Conservation (phyloP, 92 coral and sea anemone species). For the Palythoa grandis region DNA sequence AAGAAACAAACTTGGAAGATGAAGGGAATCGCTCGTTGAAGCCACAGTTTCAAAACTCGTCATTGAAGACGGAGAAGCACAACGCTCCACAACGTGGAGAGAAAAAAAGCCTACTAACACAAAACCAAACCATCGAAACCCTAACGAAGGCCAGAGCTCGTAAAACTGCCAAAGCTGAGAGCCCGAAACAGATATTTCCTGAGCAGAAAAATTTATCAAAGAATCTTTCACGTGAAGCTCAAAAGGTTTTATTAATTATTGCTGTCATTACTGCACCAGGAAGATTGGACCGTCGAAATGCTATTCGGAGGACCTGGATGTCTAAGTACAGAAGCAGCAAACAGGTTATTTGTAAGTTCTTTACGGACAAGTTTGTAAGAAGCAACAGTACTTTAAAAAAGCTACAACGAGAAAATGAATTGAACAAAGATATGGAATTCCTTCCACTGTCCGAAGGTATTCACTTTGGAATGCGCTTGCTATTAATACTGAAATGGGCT, state of each 20-base stretch:
- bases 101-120: neutral
- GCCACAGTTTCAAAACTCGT: neutral
- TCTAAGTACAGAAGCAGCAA: slow-evolving; percentile 18
- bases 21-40: no score
- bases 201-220: neutral
- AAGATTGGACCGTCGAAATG: slow-evolving; percentile 26
- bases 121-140: neutral
- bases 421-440: slow-evolving; percentile 30
- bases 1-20: neutral
- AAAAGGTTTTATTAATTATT: slow-evolving; percentile 19
- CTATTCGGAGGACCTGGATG: slow-evolving; percentile 39
- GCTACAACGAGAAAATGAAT: slow-evolving; percentile 16
- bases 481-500: slow-evolving; percentile 37
- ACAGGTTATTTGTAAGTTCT: slow-evolving; percentile 29
- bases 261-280: slow-evolving; percentile 27
- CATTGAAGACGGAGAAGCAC: neutral
- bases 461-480: slow-evolving; percentile 33
- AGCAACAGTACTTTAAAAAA: neutral
- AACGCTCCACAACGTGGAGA: neutral
- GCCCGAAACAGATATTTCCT: neutral
- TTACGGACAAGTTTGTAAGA: slow-evolving; percentile 24
- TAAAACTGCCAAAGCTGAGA: neutral
- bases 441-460: slow-evolving; percentile 37
- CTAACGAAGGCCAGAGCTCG: neutral
- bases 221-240: neutral